Evolutionary conservation across 2,797 vertebrate species (phyloP).

Genomic region (Halcyon chelicuti): DNA sequence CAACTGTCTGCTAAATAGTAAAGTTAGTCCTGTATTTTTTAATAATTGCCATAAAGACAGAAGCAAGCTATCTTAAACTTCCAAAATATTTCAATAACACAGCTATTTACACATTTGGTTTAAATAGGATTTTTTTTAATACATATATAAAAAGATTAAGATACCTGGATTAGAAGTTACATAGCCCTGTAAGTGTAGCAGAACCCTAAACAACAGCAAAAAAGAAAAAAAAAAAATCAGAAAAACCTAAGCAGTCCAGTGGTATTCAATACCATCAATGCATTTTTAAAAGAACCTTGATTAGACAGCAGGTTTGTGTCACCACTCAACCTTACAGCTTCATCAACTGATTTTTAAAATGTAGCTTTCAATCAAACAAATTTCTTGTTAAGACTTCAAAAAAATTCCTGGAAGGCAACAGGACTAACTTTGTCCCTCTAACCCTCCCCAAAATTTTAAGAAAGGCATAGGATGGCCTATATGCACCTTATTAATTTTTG

Average conservation of each 20-base stretch:
- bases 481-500: conserved; percentile 65
- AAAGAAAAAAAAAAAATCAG: not conserved
- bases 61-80: conserved; percentile 11
- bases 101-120: conserved; percentile 46
- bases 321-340: not conserved
- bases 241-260: conserved; percentile 10
- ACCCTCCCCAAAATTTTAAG: conserved; percentile 37
- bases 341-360: conserved; percentile 6
- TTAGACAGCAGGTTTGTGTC: not conserved
- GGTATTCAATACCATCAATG: not conserved
- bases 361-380: conserved; percentile 24
- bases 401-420: conserved; percentile 43
- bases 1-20: conserved; percentile 3
- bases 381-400: conserved; percentile 37
- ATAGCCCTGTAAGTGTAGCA: conserved; percentile 35
- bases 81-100: conserved; percentile 24
- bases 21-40: not conserved
- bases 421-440: not conserved
- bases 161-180: conserved; percentile 58
- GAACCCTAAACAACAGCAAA: conserved; percentile 12
- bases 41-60: not conserved
- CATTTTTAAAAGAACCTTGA: conserved; percentile 15
- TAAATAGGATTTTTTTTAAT: conserved; percentile 44
- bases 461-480: conserved; percentile 75
- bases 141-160: conserved; percentile 28